A percentile compares a stretch with the other conserved stretches of the same genome.
Conservation (phyloP, 2,888 invertebrate genomes). For the Diplazon laetatorius region DNA sequence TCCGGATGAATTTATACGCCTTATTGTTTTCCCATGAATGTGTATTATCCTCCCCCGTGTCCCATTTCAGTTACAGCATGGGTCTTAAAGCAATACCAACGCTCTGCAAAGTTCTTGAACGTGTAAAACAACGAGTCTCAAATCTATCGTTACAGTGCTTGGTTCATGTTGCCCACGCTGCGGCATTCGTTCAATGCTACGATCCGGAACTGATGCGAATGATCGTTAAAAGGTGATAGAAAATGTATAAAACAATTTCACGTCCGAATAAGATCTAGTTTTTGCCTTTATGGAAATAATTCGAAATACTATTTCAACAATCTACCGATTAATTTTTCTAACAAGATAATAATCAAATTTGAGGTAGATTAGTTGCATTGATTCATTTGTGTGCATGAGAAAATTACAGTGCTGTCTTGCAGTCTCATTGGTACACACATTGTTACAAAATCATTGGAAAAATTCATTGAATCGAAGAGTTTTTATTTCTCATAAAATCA, state of each 20-base stretch:
- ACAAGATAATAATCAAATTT: not conserved
- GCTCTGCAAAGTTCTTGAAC: slow-evolving; percentile 45
- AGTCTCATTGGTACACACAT: no score
- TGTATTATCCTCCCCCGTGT: no score
- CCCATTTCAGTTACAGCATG: slow-evolving; percentile 68
- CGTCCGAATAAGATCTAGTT: not conserved
- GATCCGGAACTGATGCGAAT: slow-evolving; percentile 82
- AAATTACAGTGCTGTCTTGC: no score
- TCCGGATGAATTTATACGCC: not conserved
- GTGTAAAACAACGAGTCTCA: slow-evolving; percentile 83
- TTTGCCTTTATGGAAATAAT: not conserved
- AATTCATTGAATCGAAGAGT: not conserved
- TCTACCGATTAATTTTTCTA: not conserved
- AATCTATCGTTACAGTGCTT: slow-evolving; percentile 86
- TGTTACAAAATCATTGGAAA: no score
- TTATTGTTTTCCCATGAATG: slow-evolving; percentile 26
- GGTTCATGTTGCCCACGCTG: slow-evolving; percentile 87
- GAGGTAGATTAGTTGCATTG: no score
- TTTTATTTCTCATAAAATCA: not conserved
- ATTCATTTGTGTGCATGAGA: no score
- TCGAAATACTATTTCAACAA: not conserved
- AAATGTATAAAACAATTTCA: not conserved
- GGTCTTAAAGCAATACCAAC: not conserved
- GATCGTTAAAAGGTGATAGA: slow-evolving; percentile 82
- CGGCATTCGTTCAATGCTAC: slow-evolving; percentile 84